phyloP scores from a whole-genome alignment of 2,797 vertebrate genomes.

The Sandelia bainsii region DNA sequence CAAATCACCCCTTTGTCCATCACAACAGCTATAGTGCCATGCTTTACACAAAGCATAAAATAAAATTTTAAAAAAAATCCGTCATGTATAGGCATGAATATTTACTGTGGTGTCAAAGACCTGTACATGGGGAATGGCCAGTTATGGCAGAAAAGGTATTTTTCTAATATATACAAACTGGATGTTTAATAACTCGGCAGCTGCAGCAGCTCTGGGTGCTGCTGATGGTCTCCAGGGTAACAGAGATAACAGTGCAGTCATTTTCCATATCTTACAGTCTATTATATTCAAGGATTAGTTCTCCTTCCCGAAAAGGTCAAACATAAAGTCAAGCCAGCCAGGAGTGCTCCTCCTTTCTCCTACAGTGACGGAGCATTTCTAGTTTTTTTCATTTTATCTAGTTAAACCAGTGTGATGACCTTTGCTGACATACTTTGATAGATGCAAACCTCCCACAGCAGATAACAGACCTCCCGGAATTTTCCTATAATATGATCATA shows the following conservation, averaged over 20 bases:
- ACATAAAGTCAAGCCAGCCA: slow-evolving; percentile 94
- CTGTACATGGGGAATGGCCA: slow-evolving; percentile 85
- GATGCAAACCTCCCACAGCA: slow-evolving; percentile 40
- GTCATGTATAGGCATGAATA: neutral
- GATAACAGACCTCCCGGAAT: slow-evolving; percentile 32
- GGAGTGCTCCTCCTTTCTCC: slow-evolving; percentile 63
- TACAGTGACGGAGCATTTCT: slow-evolving; percentile 66
- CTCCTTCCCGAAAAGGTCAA: slow-evolving; percentile 97
- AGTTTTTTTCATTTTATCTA: slow-evolving; percentile 44
- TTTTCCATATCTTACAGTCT: slow-evolving; percentile 98
- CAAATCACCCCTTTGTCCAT: neutral
- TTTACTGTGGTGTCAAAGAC: slow-evolving; percentile 80
- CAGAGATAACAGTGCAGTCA: slow-evolving; percentile 93
- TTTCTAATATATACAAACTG: slow-evolving; percentile 92
- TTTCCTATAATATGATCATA: slow-evolving; percentile 13
- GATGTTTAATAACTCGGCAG: slow-evolving; percentile 93
- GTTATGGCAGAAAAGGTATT: slow-evolving; percentile 88
- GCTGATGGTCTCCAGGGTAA: slow-evolving; percentile 97
- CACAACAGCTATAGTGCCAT: neutral
- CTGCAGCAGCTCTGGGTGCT: slow-evolving; percentile 86
- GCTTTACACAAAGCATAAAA: slow-evolving; percentile 5
- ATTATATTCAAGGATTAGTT: slow-evolving; percentile 99
- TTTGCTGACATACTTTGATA: slow-evolving; percentile 62
- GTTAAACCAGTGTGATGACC: slow-evolving; percentile 62
- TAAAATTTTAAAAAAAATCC: neutral